Evolutionary conservation across 2,113 vertebrate genomes (phyloP), one percentile per base, ranked within the genome.

Genomic region (Eclectus roratus): DNA sequence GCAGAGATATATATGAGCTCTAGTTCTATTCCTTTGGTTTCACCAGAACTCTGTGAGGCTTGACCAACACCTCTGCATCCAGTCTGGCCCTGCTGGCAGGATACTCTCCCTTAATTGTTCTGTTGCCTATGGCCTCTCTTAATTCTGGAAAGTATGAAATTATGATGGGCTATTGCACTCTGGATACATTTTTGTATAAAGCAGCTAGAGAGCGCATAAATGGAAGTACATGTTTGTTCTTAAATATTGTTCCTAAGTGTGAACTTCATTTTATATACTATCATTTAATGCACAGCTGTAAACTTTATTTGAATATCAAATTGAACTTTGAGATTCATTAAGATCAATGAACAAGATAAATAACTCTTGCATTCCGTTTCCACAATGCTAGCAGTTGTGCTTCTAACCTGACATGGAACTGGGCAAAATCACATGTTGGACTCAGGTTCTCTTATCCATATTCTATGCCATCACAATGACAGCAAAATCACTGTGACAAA

Each of bases 301-400:
- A 88, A 21, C 46, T 83, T 89, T 94, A 82, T 53, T 85, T 78
- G 93, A 83, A 73, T 76, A 91, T 53, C 44, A 70, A 77, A 80
- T 17, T 69, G 53, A 89, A 82, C 52, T 91, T 53, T 43, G 79
- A 83, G 58, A 83, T 89, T 85, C 46, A 60, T 61, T 70, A 83
- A 69, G 10, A 11, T 4, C 33, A 35, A 24, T 70, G 74, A 90
- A 74, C 5, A 78, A 80, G 70, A 85, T 6, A 85, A 76, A 82
- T 63, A 43, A 31, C 80, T 89, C 53, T 58, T 50, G 6, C 13
- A 91, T 93, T 70, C 35, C 1, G 3, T 83, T 86, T 55, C 35
- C 25, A 69, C 31, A 35, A 8, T 65, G 10, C 8, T 43, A 93
- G 25, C 6, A 52, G 33, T 19, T 53, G 35, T 83, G 8, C 17